Evolutionary conservation across 2,113 vertebrate species (phyloP).

Genomic region (Entelurus aequoreus): DNA sequence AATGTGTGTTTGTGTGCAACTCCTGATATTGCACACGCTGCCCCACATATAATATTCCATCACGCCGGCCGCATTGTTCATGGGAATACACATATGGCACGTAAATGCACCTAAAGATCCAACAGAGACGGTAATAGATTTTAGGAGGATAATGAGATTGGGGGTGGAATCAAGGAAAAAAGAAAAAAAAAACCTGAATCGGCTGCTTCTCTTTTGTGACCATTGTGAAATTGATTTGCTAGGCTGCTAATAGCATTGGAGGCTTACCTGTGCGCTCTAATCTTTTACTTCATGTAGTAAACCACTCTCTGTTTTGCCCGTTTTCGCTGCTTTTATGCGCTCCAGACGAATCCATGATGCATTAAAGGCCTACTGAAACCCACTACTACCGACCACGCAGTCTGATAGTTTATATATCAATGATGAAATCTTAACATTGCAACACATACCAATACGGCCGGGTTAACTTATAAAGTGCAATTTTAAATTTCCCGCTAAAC

Average conservation of each 20-base stretch:
- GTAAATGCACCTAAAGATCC: constrained; percentile 15
- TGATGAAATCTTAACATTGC: no score
- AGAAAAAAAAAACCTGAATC: constrained; percentile 1
- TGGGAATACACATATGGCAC: constrained; percentile 19
- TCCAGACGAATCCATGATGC: constrained; percentile 6
- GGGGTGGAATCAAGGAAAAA: neutral
- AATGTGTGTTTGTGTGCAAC: constrained; percentile 40
- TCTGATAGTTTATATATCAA: no score
- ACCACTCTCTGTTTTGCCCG: neutral
- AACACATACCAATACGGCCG: no score
- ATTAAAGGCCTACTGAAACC: no score
- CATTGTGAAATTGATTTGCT: constrained; percentile 36
- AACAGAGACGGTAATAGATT: constrained; percentile 30
- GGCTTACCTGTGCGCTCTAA: neutral
- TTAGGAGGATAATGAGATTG: constrained; percentile 34
- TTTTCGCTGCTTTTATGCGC: neutral
- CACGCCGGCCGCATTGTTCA: constrained; percentile 22
- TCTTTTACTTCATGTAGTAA: constrained; percentile 1
- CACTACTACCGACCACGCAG: no score
- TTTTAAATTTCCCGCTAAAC: no score
- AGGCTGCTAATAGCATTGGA: constrained; percentile 19
- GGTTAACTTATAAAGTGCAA: no score
- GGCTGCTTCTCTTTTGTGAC: constrained; percentile 38
- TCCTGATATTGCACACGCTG: constrained; percentile 16
- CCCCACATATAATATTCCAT: constrained; percentile 30